Conservation (phyloP, 2,113 vertebrate species). For the Mus spicilegus region DNA sequence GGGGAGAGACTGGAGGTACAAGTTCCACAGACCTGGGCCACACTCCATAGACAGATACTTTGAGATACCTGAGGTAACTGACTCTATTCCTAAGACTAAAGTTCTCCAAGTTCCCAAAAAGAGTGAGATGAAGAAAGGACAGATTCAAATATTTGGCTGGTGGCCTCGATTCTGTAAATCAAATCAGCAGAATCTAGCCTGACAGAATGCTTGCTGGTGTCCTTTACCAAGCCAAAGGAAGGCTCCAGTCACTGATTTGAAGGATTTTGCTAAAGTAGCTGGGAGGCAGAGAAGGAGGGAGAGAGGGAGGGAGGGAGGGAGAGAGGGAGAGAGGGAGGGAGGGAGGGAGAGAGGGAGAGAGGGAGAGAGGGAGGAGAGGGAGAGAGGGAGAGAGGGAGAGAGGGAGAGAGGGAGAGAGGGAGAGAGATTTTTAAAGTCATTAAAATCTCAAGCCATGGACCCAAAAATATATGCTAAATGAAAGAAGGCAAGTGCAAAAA, state of each 20-base stretch:
- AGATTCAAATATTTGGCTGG: neutral
- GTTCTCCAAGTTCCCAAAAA: constrained; percentile 22
- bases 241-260: neutral
- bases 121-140: neutral
- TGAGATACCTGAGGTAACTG: neutral
- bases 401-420: neutral
- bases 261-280: neutral
- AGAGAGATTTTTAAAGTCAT: neutral
- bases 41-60: neutral
- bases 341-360: neutral
- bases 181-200: neutral
- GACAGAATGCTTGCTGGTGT: neutral
- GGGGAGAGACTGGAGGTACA: neutral
- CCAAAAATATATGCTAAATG: neutral
- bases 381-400: neutral
- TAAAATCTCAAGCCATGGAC: neutral
- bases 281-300: neutral
- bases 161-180: neutral
- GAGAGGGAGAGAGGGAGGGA: no score
- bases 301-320: neutral
- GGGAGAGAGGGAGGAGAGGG: no score
- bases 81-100: neutral
- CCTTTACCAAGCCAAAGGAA: neutral
- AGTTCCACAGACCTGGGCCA: neutral
- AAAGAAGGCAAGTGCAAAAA: neutral